These are phyloP conservation scores for Macrostomum lignano DNA, from an alignment of 1,140 invertebrate species.

Conservation along the genomic window DNA sequence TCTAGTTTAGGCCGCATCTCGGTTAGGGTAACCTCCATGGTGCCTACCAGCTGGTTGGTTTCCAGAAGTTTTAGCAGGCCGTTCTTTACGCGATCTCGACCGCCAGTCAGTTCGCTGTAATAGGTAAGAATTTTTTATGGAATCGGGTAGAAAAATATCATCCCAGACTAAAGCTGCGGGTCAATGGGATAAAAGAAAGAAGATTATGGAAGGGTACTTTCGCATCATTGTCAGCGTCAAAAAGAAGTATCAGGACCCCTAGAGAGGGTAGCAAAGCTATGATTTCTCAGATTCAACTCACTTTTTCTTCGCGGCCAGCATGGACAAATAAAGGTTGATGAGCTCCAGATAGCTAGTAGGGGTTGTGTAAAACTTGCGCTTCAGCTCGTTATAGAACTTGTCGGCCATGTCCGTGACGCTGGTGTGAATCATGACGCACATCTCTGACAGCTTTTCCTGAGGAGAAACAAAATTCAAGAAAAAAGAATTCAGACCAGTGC, in stretches of 20 bases:
- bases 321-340: conserved; percentile 48
- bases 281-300: conserved; percentile 12
- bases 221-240: conserved; percentile 3
- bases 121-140: no score
- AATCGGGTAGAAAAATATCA: no score
- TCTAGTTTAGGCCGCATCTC: conserved; percentile 26
- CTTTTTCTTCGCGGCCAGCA: conserved; percentile 33
- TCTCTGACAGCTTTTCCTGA: conserved; percentile 22
- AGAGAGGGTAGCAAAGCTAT: no score
- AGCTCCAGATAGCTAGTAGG: conserved; percentile 59
- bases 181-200: no score
- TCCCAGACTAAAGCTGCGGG: no score
- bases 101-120: conserved; percentile 18
- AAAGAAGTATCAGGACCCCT: no score
- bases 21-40: conserved; percentile 26
- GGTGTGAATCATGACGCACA: conserved; percentile 37
- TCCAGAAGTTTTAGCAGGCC: conserved; percentile 25
- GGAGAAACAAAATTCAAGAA: conserved; percentile 6
- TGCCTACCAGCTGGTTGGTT: conserved; percentile 26
- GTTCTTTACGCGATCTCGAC: conserved; percentile 22
- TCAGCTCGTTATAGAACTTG: conserved; percentile 46
- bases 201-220: no score
- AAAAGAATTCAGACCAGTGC: no score
- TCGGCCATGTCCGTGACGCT: conserved; percentile 45
- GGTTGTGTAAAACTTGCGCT: conserved; percentile 53